Evolutionary conservation across 1,140 invertebrate species (phyloP).

Genomic region (Fopius arisanus): DNA sequence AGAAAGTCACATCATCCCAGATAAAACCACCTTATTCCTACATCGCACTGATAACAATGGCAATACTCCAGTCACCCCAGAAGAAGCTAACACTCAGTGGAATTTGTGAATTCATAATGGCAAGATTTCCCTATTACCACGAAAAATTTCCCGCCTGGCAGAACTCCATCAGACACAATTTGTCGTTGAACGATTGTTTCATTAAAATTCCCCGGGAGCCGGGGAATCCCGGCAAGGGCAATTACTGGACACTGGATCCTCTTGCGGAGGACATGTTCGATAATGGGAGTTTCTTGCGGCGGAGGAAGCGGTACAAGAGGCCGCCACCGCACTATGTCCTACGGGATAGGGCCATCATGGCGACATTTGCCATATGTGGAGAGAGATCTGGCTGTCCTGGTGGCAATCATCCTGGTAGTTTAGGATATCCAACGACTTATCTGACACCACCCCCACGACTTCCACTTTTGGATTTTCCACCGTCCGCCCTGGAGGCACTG

Average conservation of each 20-base stretch:
- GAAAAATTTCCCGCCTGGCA: constrained; percentile 97
- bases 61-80: constrained; percentile 95
- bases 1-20: constrained; percentile 62
- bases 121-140: constrained; percentile 93
- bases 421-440: constrained; percentile 53
- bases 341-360: constrained; percentile 62
- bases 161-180: constrained; percentile 96
- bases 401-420: constrained; percentile 46
- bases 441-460: constrained; percentile 59
- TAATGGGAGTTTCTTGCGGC: constrained; percentile 94
- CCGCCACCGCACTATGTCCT: constrained; percentile 72
- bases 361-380: constrained; percentile 60
- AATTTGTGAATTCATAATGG: constrained; percentile 99
- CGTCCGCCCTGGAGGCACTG: constrained; percentile 61
- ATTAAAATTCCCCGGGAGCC: constrained; percentile 98
- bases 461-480: constrained; percentile 64
- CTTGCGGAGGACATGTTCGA: constrained; percentile 99
- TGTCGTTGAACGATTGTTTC: constrained; percentile 98
- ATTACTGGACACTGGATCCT: constrained; percentile 99
- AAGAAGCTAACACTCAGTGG: constrained; percentile 96
- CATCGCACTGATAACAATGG: constrained; percentile 98
- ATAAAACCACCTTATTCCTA: constrained; percentile 98
- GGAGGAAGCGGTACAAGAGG: constrained; percentile 94
- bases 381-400: constrained; percentile 29
- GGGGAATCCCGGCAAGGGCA: constrained; percentile 98